Base-by-base conservation (phyloP, 1,140 invertebrate species). In the Mamestra configurata region DNA sequence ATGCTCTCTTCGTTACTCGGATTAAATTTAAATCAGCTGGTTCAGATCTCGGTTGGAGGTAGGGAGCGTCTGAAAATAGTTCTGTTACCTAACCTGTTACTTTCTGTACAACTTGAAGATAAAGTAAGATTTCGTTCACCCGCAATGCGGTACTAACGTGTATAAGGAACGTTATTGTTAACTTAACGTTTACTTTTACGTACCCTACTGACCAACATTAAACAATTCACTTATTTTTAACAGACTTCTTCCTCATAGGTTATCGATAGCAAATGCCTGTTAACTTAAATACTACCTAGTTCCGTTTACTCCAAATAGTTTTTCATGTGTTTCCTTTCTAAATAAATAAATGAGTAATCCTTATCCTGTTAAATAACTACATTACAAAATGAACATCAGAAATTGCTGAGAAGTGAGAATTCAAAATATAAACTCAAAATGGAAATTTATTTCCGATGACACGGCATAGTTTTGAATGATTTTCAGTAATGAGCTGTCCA, bases 121-220 rank as follows among this genome's bases (percentile, higher is more conserved):
- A 75, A 73, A 18, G 51, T 59, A 24, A 77, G 75, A 77, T 68
- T 77, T 35, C 13, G 61, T 53, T 51, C 24, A 77, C n/a, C 75
- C 61, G 75, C 75, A 77, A 53, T 77, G 75, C 75, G 75, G 75
- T 40, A 75, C 11, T 57, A 43, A 59, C 71, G 51, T 59, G 46
- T 71, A 11, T 71, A 51, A 43, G 35, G 31, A 43, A 43, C 6
- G 27, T 20, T 77, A 22, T 55, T 77, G n/a, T 66, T 35, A 15
- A 53, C 55, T 64, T 37, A 55, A 53, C 10, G 5, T 15, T 7
- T 20, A 20, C 20, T 66, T 49, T 68, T 64, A 37, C 0, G n/a
- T 18, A 37, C 35, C 15, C 46, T 18, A 46, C 18, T 11, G 11
- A 24, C 18, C 8, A 40, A 18, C 15, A 64, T 40, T 40, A 64